phyloP scores from a whole-genome alignment of 2,797 vertebrate genomes.

The Acestrorhynchus altus region DNA sequence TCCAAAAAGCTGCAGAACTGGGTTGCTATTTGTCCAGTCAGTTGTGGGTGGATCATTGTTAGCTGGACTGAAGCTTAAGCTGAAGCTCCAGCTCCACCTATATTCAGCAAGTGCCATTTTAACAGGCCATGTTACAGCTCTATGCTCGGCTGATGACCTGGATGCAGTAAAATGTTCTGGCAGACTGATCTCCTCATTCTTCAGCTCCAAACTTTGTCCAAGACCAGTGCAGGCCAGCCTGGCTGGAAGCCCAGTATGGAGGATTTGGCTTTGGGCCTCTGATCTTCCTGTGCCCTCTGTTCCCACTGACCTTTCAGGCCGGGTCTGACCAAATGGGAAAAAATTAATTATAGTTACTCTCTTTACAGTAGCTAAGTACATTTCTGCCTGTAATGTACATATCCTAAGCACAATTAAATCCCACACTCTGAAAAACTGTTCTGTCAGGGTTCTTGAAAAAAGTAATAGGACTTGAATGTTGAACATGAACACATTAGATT shows the following conservation, averaged over 20 bases:
- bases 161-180: constrained; percentile 4
- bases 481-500: no score
- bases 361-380: no score
- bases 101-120: constrained; percentile 21
- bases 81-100: constrained; percentile 35
- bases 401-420: constrained; percentile 47
- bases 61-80: not conserved
- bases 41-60: not conserved
- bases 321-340: constrained; percentile 53
- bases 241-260: constrained; percentile 19
- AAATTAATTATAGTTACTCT: no score
- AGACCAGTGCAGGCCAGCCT: constrained; percentile 16
- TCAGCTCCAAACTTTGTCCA: not conserved
- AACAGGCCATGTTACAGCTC: constrained; percentile 33
- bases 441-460: no score
- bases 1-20: not conserved
- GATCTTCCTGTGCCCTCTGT: constrained; percentile 25
- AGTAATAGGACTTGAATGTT: no score
- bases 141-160: constrained; percentile 28
- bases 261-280: constrained; percentile 3
- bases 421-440: no score
- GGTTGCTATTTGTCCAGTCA: not conserved
- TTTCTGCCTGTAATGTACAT: constrained; percentile 45
- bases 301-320: constrained; percentile 60
- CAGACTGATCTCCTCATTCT: constrained; percentile 8